Evolutionary conservation across 2,888 invertebrate genomes (phyloP), one percentile per base, ranked within the genome.

Genomic region (Coelogynopora nodosa): DNA sequence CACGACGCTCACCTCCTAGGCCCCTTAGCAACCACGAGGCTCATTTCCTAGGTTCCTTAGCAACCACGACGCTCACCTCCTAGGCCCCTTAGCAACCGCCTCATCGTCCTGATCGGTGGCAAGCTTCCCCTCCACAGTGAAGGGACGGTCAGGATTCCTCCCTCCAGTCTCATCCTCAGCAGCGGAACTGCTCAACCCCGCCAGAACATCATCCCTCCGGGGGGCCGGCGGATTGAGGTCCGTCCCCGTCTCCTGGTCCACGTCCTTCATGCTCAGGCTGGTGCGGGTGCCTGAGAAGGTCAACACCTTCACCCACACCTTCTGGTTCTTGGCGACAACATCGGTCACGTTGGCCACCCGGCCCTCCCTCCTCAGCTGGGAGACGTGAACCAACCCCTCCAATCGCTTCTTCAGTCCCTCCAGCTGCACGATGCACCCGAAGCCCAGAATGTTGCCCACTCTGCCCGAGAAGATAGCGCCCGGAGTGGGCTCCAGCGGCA

Each of bases 331-430:
- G 27, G 94, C 94, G 0, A 98, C 96, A 0, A 98, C 97, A 92
- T 99, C 98, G 0, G 95, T 94, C 0, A 98, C 98, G 92, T 95
- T 95, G 0, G 95, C 96, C 10, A 99, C 98, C 88, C 98, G 94
- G 0, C 97, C 97, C 92, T 97, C 97, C 0, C 96, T 94, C 81
- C 97, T 93, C 67, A 98, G 92, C 92, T 93, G 93, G 0, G 98
- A 98, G 90, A 99, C 98, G 91, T 99, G 99, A 0, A 98, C 97
- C 0, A 99, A 93, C 0, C 99, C 99, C 92, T 99, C 99, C 94
- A 96, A 96, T 85, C 92, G 94, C 89, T 95, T 95, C 84, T 94
- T 94, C 83, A 99, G 93, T 0, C 97, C 97, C 90, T 97, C 96
- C 28, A 99, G 93, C 92, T 97, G 97, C 0, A 98, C 96, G 92